Percentiles rank a stretch among this genome's conserved stretches.
These are phyloP conservation scores for Colletes gigas DNA, from an alignment of 1,140 invertebrate species.

Conservation along the genomic window DNA sequence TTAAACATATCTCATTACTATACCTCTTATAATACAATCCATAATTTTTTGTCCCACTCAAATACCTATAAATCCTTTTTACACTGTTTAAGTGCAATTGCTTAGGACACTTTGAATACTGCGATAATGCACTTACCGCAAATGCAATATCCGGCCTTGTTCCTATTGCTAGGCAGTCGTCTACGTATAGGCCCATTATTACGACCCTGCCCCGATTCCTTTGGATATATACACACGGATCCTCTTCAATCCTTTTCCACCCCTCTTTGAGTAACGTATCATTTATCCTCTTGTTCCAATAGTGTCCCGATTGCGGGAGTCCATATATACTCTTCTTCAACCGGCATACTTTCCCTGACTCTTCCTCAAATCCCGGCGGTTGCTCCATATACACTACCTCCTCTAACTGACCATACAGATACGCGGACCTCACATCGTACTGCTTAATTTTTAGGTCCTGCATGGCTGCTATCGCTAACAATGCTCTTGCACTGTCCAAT, in stretches of 20 bases:
- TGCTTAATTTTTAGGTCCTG: not conserved
- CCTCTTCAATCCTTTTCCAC: not conserved
- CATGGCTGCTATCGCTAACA: not conserved
- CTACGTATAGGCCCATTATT: not conserved
- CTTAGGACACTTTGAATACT: not conserved
- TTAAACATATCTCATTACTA: too few species aligned
- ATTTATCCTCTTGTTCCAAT: not conserved
- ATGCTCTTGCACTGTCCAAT: not conserved
- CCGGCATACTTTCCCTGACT: not conserved
- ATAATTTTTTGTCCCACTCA: not conserved
- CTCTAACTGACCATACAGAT: not conserved
- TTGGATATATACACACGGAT: not conserved
- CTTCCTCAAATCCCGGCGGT: not conserved
- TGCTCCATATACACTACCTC: not conserved
- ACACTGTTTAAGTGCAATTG: not conserved
- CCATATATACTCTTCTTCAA: constrained; percentile 3
- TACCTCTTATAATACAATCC: too few species aligned
- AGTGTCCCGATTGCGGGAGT: not conserved
- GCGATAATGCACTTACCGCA: not conserved
- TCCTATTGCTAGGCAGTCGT: not conserved
- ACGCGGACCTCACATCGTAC: not conserved
- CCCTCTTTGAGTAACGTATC: not conserved
- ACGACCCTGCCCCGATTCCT: not conserved
- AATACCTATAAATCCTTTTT: constrained; percentile 14
- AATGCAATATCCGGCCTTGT: constrained; percentile 6